Evolutionary conservation across 1,140 invertebrate species (phyloP), one percentile per base, ranked within the genome.

Genomic region (Caerostris extrusa): DNA sequence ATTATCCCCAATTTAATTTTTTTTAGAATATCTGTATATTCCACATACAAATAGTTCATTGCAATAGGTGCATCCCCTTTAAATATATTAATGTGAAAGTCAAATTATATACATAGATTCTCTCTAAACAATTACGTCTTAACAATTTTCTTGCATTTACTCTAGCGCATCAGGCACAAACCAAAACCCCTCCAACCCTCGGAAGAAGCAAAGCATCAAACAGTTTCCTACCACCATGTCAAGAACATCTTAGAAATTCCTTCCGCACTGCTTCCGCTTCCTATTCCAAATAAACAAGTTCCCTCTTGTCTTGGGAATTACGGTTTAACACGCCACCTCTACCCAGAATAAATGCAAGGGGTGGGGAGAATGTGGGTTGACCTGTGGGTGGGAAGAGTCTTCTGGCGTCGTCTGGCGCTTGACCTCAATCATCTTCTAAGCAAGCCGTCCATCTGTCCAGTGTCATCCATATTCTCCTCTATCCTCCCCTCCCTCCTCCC

Each of bases 201-300:
- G 4, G 61, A 67, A n/a, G 61, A 67, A n/a, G 61, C 17, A 6
- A n/a, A 3, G 17, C 61, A 12, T 6, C 34, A 67, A 5, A 67
- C 61, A 67, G 14, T n/a, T 67, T 67, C 61, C 61, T 67, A n/a
- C 17, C n/a, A 67, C 61, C n/a, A 67, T 67, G 61, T 67, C 61
- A 67, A 67, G 61, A 67, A 67, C 61, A 67, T 67, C 61, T 67
- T 67, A 67, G 61, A 67, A 67, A 67, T 67, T n/a, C 34, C 34
- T 34, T 34, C 61, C 61, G 61, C 14, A 67, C n/a, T 67, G 5
- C 61, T 67, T 67, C 61, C 61, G 12, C 61, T 67, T 67, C 61
- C 61, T 67, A 67, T 67, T 67, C 61, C 61, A 67, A 67, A 67
- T 67, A 67, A 67, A 67, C 61, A 67, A 67, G 61, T 67, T 67